phyloP scores from a whole-genome alignment of 1,140 invertebrate genomes.

The Anoplolepis gracilipes region DNA sequence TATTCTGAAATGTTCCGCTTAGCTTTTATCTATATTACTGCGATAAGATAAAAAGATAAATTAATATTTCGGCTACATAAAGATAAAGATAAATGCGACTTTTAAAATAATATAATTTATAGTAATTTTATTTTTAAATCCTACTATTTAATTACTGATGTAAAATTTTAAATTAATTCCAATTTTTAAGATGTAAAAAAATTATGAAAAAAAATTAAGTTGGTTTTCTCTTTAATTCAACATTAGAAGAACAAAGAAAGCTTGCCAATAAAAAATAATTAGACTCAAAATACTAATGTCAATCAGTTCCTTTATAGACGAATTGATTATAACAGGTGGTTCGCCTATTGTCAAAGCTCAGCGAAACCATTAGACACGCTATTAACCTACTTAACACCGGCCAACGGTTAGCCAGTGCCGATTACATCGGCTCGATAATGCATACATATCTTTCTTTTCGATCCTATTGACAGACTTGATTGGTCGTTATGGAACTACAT shows the following conservation, averaged over 20 bases:
- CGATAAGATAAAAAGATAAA: neutral
- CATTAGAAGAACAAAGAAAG: neutral
- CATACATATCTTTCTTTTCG: conserved; percentile 40
- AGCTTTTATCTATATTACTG: neutral
- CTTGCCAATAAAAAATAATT: neutral
- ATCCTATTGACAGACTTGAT: conserved; percentile 32
- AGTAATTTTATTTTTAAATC: neutral
- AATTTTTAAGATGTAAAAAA: neutral
- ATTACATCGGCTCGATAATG: conserved; percentile 46
- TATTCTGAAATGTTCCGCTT: neutral
- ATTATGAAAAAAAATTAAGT: neutral
- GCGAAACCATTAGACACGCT: conserved; percentile 45
- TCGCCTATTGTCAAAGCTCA: conserved; percentile 46
- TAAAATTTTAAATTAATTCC: neutral
- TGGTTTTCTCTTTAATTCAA: neutral
- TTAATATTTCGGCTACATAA: neutral
- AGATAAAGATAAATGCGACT: neutral
- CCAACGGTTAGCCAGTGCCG: conserved; percentile 22
- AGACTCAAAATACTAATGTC: neutral
- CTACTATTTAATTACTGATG: neutral
- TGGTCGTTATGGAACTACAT: conserved; percentile 13
- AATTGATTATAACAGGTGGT: conserved; percentile 51
- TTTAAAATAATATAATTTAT: neutral
- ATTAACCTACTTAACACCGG: conserved; percentile 51
- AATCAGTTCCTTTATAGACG: neutral